Base-by-base conservation (phyloP, 2,797 vertebrate species). In the Phyllotis vaccarum region DNA sequence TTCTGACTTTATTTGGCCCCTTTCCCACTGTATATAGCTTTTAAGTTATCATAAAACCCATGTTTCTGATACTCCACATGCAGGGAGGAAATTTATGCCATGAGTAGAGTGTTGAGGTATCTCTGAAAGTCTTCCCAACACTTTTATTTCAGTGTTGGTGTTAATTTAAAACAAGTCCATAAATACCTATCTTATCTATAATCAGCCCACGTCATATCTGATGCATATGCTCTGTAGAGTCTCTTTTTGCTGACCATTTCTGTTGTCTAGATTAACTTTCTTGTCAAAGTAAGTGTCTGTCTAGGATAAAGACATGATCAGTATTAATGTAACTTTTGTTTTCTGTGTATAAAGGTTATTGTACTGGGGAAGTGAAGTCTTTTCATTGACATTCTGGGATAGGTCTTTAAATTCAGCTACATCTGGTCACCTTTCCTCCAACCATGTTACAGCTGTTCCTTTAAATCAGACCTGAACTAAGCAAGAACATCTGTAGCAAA, bases 331-430 rank as follows among this genome's bases (percentile, higher is more conserved):
- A 90, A 70, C 46, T 29, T 24, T 78, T 58, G n/a, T 12, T 7
- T 19, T 9, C 12, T 56, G 6, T 27, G 60, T 2, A 29, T 94
- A 90, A 93, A 93, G 10, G 22, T 85, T 95, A 70, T 91, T 97
- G 95, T 89, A 72, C 66, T 96, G 56, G 92, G 27, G 92, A 83
- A 94, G 60, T 95, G 58, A 83, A 76, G 52, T 97, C 86, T 96
- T 97, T 97, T 96, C 95, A 97, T 96, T 97, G 94, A 96, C 92
- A 95, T 97, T 95, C 95, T 96, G 97, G 96, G 95, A 95, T 81
- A 95, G 62, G 95, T 91, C 95, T 97, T 95, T 96, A 96, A 96
- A 97, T 96, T 91, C 87, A 85, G 70, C 86, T 96, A 94, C 93
- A 96, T 97, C 96, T 97, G 96, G 95, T 97, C 94, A 97, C 96